Evolutionary conservation across 1,140 invertebrate genomes (phyloP), one percentile per base, ranked within the genome.

Genomic region (Drosophila funebris): DNA sequence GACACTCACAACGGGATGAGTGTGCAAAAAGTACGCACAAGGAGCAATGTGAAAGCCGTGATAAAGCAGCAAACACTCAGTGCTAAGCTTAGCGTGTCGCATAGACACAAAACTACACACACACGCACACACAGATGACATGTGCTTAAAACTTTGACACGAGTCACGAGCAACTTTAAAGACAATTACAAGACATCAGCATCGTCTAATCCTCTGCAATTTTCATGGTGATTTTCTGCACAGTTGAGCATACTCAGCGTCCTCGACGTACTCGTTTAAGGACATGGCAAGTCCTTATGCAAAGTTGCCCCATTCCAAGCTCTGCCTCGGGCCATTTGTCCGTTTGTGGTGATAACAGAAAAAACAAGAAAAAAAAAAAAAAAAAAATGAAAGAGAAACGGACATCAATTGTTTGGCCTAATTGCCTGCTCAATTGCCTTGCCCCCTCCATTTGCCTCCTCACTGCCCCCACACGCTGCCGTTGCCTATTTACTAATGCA

Each of bases 21-120:
- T 78, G 71, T 83, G 78, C 78, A 83, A 75, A 78, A 78, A 77
- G 69, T 72, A 50, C 69, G 72, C 58, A 61, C 44, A 43, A 5
- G 29, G 31, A 9, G 54, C 39, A 36, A 44, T 52, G 43, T 72
- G 62, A 72, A 58, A 67, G 44, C 33, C 62, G 20, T 72, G 62
- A 61, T 76, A 66, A 69, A 41, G 37, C 52, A 52, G 78, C 58
- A 73, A 68, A 57, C 70, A 73, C 64, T 73, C 54, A 24, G 63
- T 37, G 37, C 48, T 44, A 72, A 72, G 69, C 69, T 72, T 72
- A 72, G 63, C 69, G 44, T 60, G 69, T 72, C 54, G 44, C 52
- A 48, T 41, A 53, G 50, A 60, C 54, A 57, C 46, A 54, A 37
- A 44, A 24, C 24, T 27, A 18, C 37, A 57, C 54, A 57, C 7